These are phyloP conservation scores for Eupeodes latifasciatus DNA, from an alignment of 2,888 invertebrate species.

Conservation along the genomic window DNA sequence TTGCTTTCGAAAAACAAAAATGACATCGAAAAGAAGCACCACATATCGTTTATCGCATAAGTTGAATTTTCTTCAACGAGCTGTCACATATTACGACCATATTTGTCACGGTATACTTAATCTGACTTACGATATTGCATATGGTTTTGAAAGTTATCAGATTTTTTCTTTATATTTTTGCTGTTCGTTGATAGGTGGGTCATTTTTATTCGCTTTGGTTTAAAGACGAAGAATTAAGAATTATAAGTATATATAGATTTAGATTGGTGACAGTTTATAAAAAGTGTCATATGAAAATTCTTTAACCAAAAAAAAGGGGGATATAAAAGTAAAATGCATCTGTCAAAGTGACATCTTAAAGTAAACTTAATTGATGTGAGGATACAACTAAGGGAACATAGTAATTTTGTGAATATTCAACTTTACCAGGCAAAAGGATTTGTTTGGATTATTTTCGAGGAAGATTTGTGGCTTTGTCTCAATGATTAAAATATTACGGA, in stretches of 20 bases:
- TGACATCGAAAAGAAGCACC: neutral
- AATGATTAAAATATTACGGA: neutral
- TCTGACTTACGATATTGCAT: neutral
- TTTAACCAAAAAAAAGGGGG: conserved; percentile 33
- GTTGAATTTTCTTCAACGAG: conserved; percentile 30
- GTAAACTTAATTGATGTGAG: neutral
- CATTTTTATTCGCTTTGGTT: conserved; percentile 41
- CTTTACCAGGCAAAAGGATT: conserved; percentile 42
- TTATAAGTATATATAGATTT: neutral
- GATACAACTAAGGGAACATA: neutral
- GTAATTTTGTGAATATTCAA: conserved; percentile 14
- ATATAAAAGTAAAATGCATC: conserved; percentile 21
- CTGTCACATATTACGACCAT: conserved; percentile 44
- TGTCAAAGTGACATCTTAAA: conserved; percentile 11
- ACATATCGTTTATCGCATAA: conserved; percentile 40
- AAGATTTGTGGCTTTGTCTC: conserved; percentile 31
- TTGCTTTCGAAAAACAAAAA: neutral
- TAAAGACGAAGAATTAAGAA: conserved; percentile 15
- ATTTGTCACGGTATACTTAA: conserved; percentile 31
- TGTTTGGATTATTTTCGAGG: conserved; percentile 22
- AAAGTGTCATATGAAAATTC: conserved; percentile 4
- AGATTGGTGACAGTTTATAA: conserved; percentile 32
- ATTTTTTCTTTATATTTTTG: conserved; percentile 13
- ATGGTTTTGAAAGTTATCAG: conserved; percentile 5
- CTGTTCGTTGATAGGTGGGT: conserved; percentile 7